These are phyloP conservation scores for Andrena camellia DNA, from an alignment of 2,888 invertebrate genomes.

Conservation along the genomic window DNA sequence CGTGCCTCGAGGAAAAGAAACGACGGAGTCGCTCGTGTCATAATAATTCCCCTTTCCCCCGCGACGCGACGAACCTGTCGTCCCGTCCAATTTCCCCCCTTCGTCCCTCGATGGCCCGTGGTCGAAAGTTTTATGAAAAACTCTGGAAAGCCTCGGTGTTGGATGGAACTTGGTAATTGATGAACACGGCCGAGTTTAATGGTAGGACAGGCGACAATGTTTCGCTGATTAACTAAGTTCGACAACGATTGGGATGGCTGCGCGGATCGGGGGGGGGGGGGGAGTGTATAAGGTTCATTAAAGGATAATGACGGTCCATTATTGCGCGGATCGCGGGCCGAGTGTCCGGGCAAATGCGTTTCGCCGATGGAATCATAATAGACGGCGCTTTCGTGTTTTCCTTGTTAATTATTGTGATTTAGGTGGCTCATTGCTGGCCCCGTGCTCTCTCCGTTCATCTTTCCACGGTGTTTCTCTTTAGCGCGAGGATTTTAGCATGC, in stretches of 20 bases:
- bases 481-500: conserved; percentile 3
- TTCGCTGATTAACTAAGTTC: conserved; percentile 28
- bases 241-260: conserved; percentile 1
- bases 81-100: too few relatives aligned
- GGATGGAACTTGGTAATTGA: too few relatives aligned
- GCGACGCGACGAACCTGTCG: too few relatives aligned
- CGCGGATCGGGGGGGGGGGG: neutral
- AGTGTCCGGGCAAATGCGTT: conserved; percentile 20
- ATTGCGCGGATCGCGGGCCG: conserved; percentile 13
- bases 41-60: too few relatives aligned
- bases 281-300: conserved; percentile 42
- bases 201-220: conserved; percentile 10
- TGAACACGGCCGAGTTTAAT: neutral
- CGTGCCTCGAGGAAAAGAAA: neutral
- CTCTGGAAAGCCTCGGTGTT: too few relatives aligned
- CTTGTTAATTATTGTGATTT: conserved; percentile 52
- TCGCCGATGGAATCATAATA: conserved; percentile 44
- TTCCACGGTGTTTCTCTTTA: neutral
- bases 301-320: conserved; percentile 43
- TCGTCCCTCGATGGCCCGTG: too few relatives aligned
- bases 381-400: conserved; percentile 25
- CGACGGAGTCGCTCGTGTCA: neutral
- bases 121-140: too few relatives aligned
- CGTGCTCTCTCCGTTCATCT: neutral
- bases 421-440: neutral